Conservation (phyloP, 2,888 invertebrate species). For the Cheilosia vernalis region DNA sequence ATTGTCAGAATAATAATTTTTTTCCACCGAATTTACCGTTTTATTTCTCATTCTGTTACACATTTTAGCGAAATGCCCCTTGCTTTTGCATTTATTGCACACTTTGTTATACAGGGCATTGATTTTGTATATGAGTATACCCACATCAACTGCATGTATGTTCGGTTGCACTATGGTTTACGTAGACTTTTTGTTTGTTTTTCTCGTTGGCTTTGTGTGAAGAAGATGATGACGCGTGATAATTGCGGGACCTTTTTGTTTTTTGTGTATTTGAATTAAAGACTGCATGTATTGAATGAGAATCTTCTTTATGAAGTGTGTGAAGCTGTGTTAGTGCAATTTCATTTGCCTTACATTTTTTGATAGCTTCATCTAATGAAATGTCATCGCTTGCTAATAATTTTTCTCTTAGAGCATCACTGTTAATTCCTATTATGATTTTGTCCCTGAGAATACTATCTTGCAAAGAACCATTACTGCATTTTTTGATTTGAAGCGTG, state of each 20-base stretch:
- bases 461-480: slow-evolving; percentile 8
- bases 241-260: slow-evolving; percentile 14
- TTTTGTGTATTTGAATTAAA: not conserved
- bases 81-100: too few species aligned
- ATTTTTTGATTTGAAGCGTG: slow-evolving; percentile 40
- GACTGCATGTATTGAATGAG: too few species aligned
- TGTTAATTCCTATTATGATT: slow-evolving; percentile 25
- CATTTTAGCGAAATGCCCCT: too few species aligned
- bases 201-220: slow-evolving; percentile 10
- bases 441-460: slow-evolving; percentile 17
- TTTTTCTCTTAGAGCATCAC: slow-evolving; percentile 16
- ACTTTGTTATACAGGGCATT: slow-evolving; percentile 9
- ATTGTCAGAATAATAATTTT: too few species aligned
- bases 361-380: slow-evolving; percentile 20
- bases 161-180: slow-evolving; percentile 16
- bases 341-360: slow-evolving; percentile 36
- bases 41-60: too few species aligned
- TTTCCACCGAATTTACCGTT: too few species aligned
- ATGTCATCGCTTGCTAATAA: slow-evolving; percentile 24
- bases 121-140: slow-evolving; percentile 13
- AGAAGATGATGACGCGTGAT: not conserved
- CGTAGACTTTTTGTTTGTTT: slow-evolving; percentile 2
- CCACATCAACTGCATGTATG: slow-evolving; percentile 28
- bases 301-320: too few species aligned
- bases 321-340: slow-evolving; percentile 15